Evolutionary conservation across 2,888 invertebrate species (phyloP).

Genomic region (Cylloceria caligata): DNA sequence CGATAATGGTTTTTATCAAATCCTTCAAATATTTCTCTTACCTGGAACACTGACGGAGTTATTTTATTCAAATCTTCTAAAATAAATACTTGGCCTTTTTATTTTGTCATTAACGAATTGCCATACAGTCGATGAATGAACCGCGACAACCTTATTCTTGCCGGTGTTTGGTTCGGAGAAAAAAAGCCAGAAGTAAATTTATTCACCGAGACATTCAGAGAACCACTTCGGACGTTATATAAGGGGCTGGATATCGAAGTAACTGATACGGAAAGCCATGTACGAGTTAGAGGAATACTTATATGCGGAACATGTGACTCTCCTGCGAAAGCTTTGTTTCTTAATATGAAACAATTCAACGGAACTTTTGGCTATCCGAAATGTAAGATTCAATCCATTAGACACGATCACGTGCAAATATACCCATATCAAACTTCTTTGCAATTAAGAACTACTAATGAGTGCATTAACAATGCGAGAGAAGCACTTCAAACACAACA

Average conservation of each 20-base stretch:
- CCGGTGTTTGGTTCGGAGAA: background rate
- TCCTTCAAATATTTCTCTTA: slow-evolving; percentile 33
- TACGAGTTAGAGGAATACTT: slow-evolving; percentile 10
- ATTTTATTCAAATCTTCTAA: slow-evolving; percentile 25
- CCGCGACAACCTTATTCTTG: background rate
- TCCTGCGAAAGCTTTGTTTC: slow-evolving; percentile 25
- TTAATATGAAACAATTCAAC: slow-evolving; percentile 32
- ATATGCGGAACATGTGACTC: slow-evolving; percentile 24
- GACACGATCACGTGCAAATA: background rate
- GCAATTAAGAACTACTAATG: slow-evolving; percentile 1
- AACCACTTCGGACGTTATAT: background rate
- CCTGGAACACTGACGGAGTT: slow-evolving; percentile 43
- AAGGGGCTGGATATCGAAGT: background rate
- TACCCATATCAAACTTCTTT: slow-evolving; percentile 1
- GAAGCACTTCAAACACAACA: slow-evolving; percentile 7
- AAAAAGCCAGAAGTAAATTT: background rate
- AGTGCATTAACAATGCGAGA: background rate
- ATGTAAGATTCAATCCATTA: slow-evolving; percentile 25
- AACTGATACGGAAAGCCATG: background rate
- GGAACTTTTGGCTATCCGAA: background rate
- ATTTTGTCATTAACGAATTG: slow-evolving; percentile 3
- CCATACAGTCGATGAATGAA: background rate
- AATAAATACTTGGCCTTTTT: slow-evolving; percentile 8
- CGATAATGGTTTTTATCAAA: slow-evolving; percentile 22
- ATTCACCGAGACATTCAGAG: background rate